Evolutionary conservation across 2,888 invertebrate species (phyloP).

Genomic region (Polydesmus complanatus): DNA sequence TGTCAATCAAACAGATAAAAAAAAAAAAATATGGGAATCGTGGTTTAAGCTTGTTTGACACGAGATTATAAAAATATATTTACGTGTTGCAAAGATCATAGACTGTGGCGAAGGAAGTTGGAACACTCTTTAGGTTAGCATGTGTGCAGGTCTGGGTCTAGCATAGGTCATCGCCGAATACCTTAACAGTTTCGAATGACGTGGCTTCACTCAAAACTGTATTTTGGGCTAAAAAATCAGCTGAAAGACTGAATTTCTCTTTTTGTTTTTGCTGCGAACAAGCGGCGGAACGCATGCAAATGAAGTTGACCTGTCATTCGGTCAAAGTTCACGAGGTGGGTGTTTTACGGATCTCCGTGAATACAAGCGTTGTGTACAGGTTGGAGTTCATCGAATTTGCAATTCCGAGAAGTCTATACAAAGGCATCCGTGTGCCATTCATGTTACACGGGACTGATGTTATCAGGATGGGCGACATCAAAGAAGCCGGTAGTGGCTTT

Average conservation of each 20-base stretch:
- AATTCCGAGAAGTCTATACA: neutral
- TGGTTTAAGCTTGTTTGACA: neutral
- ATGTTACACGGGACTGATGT: neutral
- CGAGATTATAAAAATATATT: neutral
- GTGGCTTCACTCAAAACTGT: too few species aligned
- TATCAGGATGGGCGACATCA: neutral
- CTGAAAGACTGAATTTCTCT: neutral
- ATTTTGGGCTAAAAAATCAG: neutral
- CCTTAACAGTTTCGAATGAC: too few species aligned
- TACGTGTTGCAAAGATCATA: neutral
- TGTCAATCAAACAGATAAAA: too few species aligned
- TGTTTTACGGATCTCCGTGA: neutral
- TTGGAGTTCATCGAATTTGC: neutral
- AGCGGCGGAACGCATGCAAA: neutral
- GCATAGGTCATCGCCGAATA: neutral
- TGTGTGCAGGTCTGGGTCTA: neutral
- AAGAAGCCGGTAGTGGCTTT: neutral
- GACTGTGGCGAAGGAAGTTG: neutral
- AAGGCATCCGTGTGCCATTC: neutral
- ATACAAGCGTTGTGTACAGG: too few species aligned
- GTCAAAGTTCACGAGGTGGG: neutral
- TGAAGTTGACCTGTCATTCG: neutral
- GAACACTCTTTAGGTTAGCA: neutral
- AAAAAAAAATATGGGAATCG: too few species aligned
- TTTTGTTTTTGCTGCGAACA: neutral